These are phyloP conservation scores for Tapirus terrestris DNA, from an alignment of 2,113 vertebrate species.

Conservation along the genomic window DNA sequence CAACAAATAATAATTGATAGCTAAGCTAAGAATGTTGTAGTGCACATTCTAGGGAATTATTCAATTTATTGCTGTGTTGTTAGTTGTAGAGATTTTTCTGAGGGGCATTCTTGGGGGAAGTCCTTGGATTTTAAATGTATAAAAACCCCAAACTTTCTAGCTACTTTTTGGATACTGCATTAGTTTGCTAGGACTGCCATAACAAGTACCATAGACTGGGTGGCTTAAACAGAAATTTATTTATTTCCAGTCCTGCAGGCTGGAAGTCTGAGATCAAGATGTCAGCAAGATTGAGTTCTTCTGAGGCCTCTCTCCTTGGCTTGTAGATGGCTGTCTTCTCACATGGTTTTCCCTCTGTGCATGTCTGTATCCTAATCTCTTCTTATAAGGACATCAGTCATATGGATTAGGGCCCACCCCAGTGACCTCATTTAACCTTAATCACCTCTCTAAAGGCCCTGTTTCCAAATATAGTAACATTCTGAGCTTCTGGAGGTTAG, in stretches of 20 bases:
- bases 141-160: not conserved
- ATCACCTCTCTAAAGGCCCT: not conserved
- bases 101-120: not conserved
- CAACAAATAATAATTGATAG: not conserved
- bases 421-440: not conserved
- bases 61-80: not conserved
- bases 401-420: not conserved
- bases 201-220: not conserved
- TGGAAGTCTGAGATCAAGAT: not conserved
- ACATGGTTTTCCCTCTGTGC: not conserved
- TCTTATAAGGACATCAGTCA: not conserved
- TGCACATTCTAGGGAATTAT: not conserved
- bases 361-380: not conserved
- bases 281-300: not conserved
- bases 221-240: not conserved
- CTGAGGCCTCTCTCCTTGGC: not conserved
- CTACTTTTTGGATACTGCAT: not conserved
- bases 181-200: not conserved
- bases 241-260: not conserved
- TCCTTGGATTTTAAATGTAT: slow-evolving; percentile 32
- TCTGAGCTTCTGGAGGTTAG: not conserved
- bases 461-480: not conserved
- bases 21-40: not conserved
- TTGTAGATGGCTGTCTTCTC: not conserved
- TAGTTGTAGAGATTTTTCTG: slow-evolving; percentile 13